Conservation (phyloP, 2,113 vertebrate genomes). For the Crotalus tigris region DNA sequence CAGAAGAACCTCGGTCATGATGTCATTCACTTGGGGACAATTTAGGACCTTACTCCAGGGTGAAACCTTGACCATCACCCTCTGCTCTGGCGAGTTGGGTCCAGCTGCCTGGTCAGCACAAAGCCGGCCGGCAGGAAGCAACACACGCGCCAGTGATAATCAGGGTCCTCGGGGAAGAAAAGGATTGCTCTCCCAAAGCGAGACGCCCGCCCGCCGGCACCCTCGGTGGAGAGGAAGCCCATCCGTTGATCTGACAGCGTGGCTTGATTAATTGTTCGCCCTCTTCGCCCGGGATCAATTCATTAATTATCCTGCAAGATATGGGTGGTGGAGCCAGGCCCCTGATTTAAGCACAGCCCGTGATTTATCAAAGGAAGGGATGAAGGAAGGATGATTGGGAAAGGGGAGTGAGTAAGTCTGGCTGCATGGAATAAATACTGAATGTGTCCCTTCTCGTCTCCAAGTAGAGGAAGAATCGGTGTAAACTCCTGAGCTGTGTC, state of each 20-base stretch:
- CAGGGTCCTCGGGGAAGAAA: neutral
- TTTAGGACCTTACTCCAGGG: neutral
- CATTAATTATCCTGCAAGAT: neutral
- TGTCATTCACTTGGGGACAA: neutral
- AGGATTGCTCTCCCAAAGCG: neutral
- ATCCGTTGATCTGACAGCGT: neutral
- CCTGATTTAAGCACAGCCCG: neutral
- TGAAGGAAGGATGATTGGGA: neutral
- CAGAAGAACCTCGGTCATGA: neutral
- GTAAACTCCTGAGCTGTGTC: too few species aligned
- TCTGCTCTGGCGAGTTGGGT: neutral
- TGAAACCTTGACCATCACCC: neutral
- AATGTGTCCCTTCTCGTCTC: neutral
- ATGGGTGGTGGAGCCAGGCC: neutral
- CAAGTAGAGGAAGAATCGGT: too few species aligned
- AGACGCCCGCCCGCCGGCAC: too few species aligned
- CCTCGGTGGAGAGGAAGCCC: too few species aligned
- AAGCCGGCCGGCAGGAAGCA: neutral
- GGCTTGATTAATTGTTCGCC: neutral
- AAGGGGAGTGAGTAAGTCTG: neutral
- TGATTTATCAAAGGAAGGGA: neutral
- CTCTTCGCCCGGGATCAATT: neutral
- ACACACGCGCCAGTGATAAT: neutral
- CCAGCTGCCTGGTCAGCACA: neutral
- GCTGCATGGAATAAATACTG: neutral